phyloP scores from a whole-genome alignment of 2,113 vertebrate genomes.

The Phyllopteryx taeniolatus region DNA sequence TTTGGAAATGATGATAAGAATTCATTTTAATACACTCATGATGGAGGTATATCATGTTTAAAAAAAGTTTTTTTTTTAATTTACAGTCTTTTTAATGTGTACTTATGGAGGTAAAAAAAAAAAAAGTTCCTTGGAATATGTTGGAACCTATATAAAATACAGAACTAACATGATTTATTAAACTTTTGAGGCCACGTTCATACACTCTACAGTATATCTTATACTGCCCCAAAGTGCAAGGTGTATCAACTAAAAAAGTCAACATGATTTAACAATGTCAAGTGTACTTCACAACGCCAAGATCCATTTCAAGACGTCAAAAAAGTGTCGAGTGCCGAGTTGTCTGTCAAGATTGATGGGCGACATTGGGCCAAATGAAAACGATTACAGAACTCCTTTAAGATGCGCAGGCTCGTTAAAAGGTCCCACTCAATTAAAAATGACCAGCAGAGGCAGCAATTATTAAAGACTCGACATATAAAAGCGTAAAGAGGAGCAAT shows the following conservation, averaged over 20 bases:
- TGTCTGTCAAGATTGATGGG: conserved; percentile 61
- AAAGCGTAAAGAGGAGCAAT: not conserved
- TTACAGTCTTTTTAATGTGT: no score
- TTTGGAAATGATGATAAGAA: no score
- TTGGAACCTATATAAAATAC: no score
- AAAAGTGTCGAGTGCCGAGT: not conserved
- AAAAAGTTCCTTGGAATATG: no score
- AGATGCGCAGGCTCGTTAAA: conserved; percentile 47
- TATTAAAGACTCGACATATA: not conserved
- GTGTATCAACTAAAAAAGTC: not conserved
- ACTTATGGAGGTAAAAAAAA: no score
- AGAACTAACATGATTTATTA: no score
- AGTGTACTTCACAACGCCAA: not conserved
- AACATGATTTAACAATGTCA: not conserved
- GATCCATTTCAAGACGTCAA: not conserved
- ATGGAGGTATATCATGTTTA: no score
- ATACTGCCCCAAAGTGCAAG: not conserved
- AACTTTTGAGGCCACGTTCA: not conserved
- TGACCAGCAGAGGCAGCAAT: not conserved
- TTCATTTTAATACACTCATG: no score
- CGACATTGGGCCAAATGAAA: conserved; percentile 72
- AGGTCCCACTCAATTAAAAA: conserved; percentile 71
- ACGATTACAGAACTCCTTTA: conserved; percentile 68
- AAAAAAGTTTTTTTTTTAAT: no score
- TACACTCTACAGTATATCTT: not conserved